A percentile compares a stretch with the other conserved stretches of the same genome.
These are phyloP conservation scores for Cetonia aurata DNA, from an alignment of 2,888 invertebrate species.

Conservation along the genomic window DNA sequence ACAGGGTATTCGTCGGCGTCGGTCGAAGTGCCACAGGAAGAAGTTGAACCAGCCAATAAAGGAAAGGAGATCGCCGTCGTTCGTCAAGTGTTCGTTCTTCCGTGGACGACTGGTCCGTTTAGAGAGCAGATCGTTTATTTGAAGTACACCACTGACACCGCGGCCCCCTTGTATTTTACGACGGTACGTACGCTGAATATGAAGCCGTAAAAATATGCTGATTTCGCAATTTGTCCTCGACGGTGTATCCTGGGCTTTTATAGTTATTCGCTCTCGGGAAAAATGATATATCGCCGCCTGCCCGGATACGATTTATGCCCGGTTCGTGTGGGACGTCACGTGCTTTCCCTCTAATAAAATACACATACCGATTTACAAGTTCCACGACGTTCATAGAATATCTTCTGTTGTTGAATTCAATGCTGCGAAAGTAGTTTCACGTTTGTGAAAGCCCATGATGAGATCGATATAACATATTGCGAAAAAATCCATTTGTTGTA, in stretches of 20 bases:
- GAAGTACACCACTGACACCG: conserved; percentile 34
- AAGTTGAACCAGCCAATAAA: conserved; percentile 38
- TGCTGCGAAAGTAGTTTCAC: too few relatives aligned
- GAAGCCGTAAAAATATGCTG: conserved; percentile 42
- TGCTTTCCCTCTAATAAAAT: conserved; percentile 28
- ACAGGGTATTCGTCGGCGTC: background rate
- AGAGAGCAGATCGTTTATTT: conserved; percentile 32
- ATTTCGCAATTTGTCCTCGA: conserved; percentile 40
- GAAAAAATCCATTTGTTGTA: too few relatives aligned
- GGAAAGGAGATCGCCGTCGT: conserved; percentile 7
- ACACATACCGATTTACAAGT: too few relatives aligned
- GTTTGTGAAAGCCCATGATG: too few relatives aligned
- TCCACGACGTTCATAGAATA: too few relatives aligned
- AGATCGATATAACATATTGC: too few relatives aligned
- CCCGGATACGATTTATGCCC: conserved; percentile 28
- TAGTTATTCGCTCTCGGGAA: conserved; percentile 26
- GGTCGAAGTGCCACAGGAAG: background rate
- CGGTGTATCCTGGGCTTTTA: conserved; percentile 35
- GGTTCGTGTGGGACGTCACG: conserved; percentile 26
- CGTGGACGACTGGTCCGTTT: background rate
- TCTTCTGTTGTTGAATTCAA: too few relatives aligned
- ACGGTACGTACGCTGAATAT: conserved; percentile 41
- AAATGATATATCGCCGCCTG: conserved; percentile 31
- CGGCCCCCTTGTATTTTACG: conserved; percentile 36
- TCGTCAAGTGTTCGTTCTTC: conserved; percentile 34